Base-by-base conservation (phyloP, 2,888 invertebrate species). In the Sinopyrophorus schimmeli region DNA sequence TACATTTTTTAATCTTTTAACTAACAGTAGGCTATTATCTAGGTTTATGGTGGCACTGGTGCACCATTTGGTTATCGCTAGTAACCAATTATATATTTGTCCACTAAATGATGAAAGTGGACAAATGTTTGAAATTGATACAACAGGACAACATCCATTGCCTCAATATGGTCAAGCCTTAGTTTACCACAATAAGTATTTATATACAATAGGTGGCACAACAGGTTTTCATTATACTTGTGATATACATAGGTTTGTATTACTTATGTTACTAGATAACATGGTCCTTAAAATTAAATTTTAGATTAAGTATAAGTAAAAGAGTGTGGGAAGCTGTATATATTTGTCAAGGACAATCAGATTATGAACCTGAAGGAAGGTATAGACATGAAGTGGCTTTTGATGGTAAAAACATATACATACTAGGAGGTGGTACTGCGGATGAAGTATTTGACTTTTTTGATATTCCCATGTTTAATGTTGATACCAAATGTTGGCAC, bases 161-260 rank as follows among this genome's bases (percentile, higher is more conserved):
- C 86, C 89, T 0, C 86, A 87, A 58, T 95, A 96, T 73, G 95
- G 95, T 0, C 93, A 95, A 71, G 88, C 92, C 38, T 79, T 92
- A 61, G 76, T 88, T 34, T 81, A 83, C 56, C 80, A 87, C 60
- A 76, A 80, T 57, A 79, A 82, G 18, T 81, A 81, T 71, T 78
- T 95, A 53, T 95, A 92, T 68, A 86, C 90, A 3, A 82, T 94
- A 63, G 96, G 95, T 17, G 95, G 95, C 1, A 96, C 96, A 3
- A 90, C 91, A 54, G 96, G 95, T 14, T 87, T 82, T 71, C 83
- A 86, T 55, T 96, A 94, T 70, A 89, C 88, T 58, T 87, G 89
- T 76, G 93, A 94, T 77, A 86, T 96, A 61, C 90, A 91, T 75
- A 84, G 87, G 82, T 82, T n/a, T n/a, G n/a, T n/a, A n/a, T n/a